These are phyloP conservation scores for Patella pellucida DNA, from an alignment of 2,888 invertebrate species.

Conservation along the genomic window DNA sequence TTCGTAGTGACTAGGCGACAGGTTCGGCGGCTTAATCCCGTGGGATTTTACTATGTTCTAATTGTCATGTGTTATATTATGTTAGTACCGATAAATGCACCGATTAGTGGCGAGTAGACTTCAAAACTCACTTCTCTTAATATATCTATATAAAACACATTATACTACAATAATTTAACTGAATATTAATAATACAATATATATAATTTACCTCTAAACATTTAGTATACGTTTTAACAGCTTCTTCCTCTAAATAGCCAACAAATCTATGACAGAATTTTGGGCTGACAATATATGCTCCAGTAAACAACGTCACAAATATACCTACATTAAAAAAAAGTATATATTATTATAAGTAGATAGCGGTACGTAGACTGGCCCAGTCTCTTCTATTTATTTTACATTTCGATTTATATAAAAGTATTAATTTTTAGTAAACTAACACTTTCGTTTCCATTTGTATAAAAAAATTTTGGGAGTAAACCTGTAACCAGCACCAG, in stretches of 20 bases:
- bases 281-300: conserved; percentile 63
- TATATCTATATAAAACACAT: not conserved
- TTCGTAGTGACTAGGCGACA: too few relatives aligned
- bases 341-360: not conserved
- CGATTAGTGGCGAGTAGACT: too few relatives aligned
- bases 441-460: too few relatives aligned
- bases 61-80: too few relatives aligned
- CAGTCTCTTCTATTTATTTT: too few relatives aligned
- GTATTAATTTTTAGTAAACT: too few relatives aligned
- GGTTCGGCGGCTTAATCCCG: too few relatives aligned
- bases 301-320: conserved; percentile 64
- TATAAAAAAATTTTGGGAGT: too few relatives aligned
- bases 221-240: conserved; percentile 69
- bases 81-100: not conserved
- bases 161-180: not conserved
- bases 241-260: conserved; percentile 70
- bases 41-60: too few relatives aligned
- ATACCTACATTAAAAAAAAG: conserved; percentile 44
- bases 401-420: too few relatives aligned
- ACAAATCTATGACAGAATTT: conserved; percentile 69
- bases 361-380: too few relatives aligned
- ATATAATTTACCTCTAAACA: conserved; percentile 56
- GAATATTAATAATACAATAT: not conserved
- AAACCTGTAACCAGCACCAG: too few relatives aligned
- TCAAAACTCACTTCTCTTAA: not conserved